Percentiles rank a stretch among this genome's conserved stretches.
phyloP scores from a whole-genome alignment of 2,113 vertebrate genomes.

The Triplophysa dalaica region DNA sequence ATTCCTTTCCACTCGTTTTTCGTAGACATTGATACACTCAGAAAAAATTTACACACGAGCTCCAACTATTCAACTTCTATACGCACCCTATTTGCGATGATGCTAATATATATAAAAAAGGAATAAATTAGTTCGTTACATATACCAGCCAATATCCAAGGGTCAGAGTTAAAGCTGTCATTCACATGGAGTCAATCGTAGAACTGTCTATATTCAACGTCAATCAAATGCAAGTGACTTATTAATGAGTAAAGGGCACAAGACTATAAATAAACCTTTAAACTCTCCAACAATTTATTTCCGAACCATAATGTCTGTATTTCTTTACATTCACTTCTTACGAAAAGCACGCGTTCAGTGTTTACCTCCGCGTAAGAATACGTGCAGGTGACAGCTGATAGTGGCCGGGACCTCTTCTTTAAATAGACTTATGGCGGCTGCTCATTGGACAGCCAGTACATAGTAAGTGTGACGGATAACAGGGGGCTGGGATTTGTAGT shows the following conservation, averaged over 20 bases:
- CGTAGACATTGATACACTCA: neutral
- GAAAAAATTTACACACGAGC: too few species aligned
- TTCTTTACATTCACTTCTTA: too few species aligned
- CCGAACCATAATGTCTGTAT: too few species aligned
- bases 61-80: neutral
- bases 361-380: conserved; percentile 77
- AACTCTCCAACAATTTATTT: neutral
- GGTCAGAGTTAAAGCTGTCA: neutral
- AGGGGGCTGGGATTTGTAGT: conserved; percentile 9
- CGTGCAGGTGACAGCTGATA: conserved; percentile 73
- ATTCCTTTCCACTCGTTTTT: neutral
- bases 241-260: neutral
- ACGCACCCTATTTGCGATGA: too few species aligned
- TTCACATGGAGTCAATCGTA: neutral
- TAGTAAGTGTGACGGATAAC: conserved; percentile 22
- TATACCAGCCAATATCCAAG: too few species aligned
- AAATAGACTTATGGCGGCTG: conserved; percentile 62
- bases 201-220: neutral
- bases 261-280: neutral
- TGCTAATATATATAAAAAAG: too few species aligned
- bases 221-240: neutral
- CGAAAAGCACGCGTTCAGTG: conserved; percentile 42
- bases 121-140: too few species aligned
- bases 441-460: conserved; percentile 55
- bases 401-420: conserved; percentile 73